phyloP scores from a whole-genome alignment of 2,888 invertebrate species.

The Tetanocera ferruginea region DNA sequence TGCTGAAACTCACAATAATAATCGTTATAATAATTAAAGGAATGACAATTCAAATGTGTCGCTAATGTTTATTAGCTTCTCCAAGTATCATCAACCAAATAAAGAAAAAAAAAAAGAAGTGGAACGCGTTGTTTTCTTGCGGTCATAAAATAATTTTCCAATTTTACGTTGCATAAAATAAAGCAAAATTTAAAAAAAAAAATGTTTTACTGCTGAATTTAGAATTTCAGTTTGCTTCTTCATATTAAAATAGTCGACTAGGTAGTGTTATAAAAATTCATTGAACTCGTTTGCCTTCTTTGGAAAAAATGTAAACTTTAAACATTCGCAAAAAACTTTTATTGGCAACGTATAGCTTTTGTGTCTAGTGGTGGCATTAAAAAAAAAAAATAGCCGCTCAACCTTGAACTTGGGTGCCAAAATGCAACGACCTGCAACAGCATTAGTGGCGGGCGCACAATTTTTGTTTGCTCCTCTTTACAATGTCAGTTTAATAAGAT shows the following conservation, averaged over 20 bases:
- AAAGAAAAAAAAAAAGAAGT: neutral
- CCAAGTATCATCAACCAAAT: neutral
- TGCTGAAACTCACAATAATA: constrained; percentile 35
- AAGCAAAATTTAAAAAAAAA: neutral
- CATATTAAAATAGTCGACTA: neutral
- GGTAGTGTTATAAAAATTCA: neutral
- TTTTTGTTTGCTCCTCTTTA: constrained; percentile 20
- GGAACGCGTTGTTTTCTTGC: neutral
- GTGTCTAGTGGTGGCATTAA: neutral
- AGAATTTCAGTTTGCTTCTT: neutral
- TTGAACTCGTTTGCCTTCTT: constrained; percentile 1
- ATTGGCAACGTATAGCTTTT: constrained; percentile 6
- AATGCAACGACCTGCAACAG: constrained; percentile 19
- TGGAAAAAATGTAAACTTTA: neutral
- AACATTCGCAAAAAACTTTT: neutral
- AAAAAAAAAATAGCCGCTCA: neutral
- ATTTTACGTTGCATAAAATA: constrained; percentile 14
- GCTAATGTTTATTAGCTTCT: constrained; percentile 45
- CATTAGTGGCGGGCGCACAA: constrained; percentile 3
- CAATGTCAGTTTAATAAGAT: neutral
- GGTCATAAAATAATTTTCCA: constrained; percentile 6
- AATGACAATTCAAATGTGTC: constrained; percentile 48
- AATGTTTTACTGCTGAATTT: too few relatives aligned
- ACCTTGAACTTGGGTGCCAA: constrained; percentile 14
- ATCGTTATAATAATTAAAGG: constrained; percentile 49